Evolutionary conservation across 2,113 vertebrate genomes (phyloP), one percentile per base, ranked within the genome.

Genomic region (Chlamydotis undulata): DNA sequence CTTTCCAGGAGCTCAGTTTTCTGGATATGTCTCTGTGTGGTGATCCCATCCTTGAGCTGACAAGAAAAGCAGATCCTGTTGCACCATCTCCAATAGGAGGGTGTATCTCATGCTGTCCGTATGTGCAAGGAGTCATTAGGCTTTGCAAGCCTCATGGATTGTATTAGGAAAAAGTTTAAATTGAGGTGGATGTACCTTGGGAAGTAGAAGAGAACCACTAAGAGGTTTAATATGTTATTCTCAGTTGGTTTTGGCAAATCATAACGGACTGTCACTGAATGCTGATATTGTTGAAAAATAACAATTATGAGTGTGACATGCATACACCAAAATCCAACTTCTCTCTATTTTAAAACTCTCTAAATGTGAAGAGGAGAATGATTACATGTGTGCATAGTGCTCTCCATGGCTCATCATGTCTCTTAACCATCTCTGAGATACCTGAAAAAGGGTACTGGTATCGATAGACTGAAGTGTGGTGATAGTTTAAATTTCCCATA

Each of bases 201-300:
- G 19, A 93, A 64, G 59, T 50, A 50, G n/a, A 87, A 67, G 52
- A 53, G 17, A 91, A 31, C 5, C 3, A 50, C 9, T 57, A 17
- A 57, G 18, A 71, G 19, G 22, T 76, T 25, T 67, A 56, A 16
- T 53, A 24, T 25, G 14, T 41, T 70, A 10, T 45, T 89, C 35
- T 83, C 0, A 0, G 1, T 43, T 77, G 8, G 12, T 60, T 87
- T 82, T 65, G 41, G 21, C 17, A 84, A 82, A 57, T 33, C 0
- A 0, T 52, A 28, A 52, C 87, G 35, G 13, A 52, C 5, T 70
- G 19, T 60, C 35, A 22, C 21, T 83, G 25, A 78, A 49, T 53
- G 28, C 24, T 52, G 56, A 31, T 61, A 33, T 12, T 60, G 19
- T 37, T 77, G 68, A 49, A 74, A 87, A 90, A 41, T 21, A 70